Base-by-base conservation (phyloP, 2,888 invertebrate species). In the Oxycera nigricornis region DNA sequence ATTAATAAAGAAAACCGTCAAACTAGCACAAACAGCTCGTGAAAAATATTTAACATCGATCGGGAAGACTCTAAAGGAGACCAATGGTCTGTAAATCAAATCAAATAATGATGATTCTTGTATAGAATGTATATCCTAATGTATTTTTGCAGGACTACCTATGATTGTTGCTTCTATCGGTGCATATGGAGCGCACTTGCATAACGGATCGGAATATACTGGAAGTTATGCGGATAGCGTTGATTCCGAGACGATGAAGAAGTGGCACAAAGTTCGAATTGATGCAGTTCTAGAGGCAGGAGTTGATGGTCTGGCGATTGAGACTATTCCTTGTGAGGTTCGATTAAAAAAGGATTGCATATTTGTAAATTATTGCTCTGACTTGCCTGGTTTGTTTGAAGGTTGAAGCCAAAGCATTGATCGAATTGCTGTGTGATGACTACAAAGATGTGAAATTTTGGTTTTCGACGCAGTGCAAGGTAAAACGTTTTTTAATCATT, bases 201-300 rank as follows among this genome's bases (percentile, higher is more conserved):
- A 93, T 81, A 95, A 98, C 83, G 94, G 94, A 11, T 97, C 97
- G 0, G 98, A 98, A 83, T 98, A 97, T 83, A 91, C 91, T n/a
- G 97, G 97, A 22, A 88, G 89, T 75, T 95, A 94, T 82, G 91
- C 91, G 0, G 89, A 90, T 76, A 89, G 86, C 70, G 90, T 92
- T 0, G 83, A 90, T 1, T 86, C 86, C 35, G 87, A 91, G 87
- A 89, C 88, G 52, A 90, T 97, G 83, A 90, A 89, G 62, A 90
- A 92, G 52, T 96, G 96, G 94, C 97, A 98, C 85, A 88, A 90
- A 73, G 92, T 93, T 0, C 89, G 96, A 57, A 90, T 97, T 31
- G 88, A 90, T 79, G 92, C 93, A 0, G 86, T 97, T 30, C 83
- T 95, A 22, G 91, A 92, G 77, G 92, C 90, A 1, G 95, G 94